Base-by-base conservation (phyloP, 2,888 invertebrate species). In the Caenorhabditis sp. region DNA sequence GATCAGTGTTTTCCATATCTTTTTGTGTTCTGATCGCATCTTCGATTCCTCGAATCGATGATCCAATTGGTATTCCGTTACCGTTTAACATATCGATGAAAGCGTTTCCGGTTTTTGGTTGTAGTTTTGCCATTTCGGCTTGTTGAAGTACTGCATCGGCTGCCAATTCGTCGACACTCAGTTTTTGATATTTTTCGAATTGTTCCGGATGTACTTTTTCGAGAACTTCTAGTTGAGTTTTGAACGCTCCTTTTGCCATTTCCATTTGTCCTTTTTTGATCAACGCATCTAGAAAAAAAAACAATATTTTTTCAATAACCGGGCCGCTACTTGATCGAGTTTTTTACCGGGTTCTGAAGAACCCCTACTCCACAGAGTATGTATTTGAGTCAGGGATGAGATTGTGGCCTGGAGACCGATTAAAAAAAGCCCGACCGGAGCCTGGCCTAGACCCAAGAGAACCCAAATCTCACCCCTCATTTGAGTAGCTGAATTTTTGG, bases 251-350 rank as follows among this genome's bases (percentile, higher is more conserved):
- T 63, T 84, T 84, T 8, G 84, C 84, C 82, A 84, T 78, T 67
- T 84, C 84, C 66, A 84, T 82, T 59, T 84, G 83, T 2, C 84
- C 84, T 50, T 75, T 79, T 66, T 84, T 84, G 53, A 84, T 84
- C 26, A 83, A 60, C n/a, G 81, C 84, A 69, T 84, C 84, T 26
- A 31, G 31, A 31, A 31, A 31, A 31, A 10, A 31, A 31, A 6
- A 6, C 5, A 31, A 31, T 31, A 31, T 6, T 4, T 31, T 31
- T 31, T 31, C 31, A n/a, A n/a, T n/a, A n/a, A n/a, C n/a, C n/a
- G n/a, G n/a, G n/a, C n/a, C n/a, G n/a, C n/a, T n/a, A n/a, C n/a
- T n/a, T n/a, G n/a, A n/a, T n/a, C n/a, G n/a, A n/a, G n/a, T n/a
- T n/a, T n/a, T n/a, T n/a, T n/a, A n/a, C n/a, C n/a, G n/a, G n/a